Conservation (phyloP, 2,797 vertebrate genomes). For the Oophaga sylvatica region DNA sequence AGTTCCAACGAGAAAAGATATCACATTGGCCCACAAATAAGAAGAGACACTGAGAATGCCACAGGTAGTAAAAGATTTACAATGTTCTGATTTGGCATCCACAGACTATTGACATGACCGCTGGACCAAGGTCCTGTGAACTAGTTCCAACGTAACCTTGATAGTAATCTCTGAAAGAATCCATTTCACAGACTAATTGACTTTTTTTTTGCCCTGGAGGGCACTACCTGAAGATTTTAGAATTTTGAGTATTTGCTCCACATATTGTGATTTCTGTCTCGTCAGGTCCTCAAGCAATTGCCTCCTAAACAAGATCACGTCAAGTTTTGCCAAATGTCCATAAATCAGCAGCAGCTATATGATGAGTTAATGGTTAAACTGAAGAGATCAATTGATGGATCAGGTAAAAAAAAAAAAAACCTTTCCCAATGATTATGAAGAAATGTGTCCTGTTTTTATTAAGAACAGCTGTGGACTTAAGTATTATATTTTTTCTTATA, state of each 20-base stretch:
- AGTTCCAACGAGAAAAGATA: too few relatives aligned
- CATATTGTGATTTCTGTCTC: constrained; percentile 25
- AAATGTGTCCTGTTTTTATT: not conserved
- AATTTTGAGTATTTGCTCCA: not conserved
- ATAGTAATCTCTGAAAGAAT: too few relatives aligned
- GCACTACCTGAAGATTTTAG: not conserved
- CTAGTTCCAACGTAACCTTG: too few relatives aligned
- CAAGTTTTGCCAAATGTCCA: constrained; percentile 88
- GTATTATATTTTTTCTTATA: constrained; percentile 68
- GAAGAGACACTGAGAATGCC: too few relatives aligned
- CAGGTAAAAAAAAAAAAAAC: constrained; percentile 78
- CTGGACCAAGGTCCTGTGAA: too few relatives aligned
- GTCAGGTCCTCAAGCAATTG: constrained; percentile 87
- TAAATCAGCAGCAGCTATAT: constrained; percentile 87
- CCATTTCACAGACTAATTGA: not conserved
- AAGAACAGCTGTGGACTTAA: not conserved
- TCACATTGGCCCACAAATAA: too few relatives aligned
- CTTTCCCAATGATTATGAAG: not conserved
- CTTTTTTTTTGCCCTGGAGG: not conserved
- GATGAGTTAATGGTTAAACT: constrained; percentile 80
- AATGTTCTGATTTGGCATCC: too few relatives aligned
- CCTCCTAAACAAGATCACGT: constrained; percentile 87
- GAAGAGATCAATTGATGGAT: constrained; percentile 77
- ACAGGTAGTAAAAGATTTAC: too few relatives aligned
- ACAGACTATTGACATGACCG: too few relatives aligned